These are phyloP conservation scores for Neodon shergylaensis DNA, from an alignment of 2,113 vertebrate species.

Conservation along the genomic window DNA sequence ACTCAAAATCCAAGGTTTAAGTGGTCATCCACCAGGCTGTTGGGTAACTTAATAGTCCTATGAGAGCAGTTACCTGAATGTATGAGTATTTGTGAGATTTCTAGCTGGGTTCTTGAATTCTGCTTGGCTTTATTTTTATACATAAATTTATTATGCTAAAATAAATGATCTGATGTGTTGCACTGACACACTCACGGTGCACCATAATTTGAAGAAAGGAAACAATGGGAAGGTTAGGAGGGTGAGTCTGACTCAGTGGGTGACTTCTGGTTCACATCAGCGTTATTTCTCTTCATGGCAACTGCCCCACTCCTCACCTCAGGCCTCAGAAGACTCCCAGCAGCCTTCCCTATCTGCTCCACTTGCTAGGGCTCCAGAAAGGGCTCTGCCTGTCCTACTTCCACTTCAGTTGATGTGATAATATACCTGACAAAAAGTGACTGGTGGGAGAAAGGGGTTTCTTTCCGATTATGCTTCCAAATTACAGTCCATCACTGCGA, in stretches of 20 bases:
- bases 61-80: constrained; percentile 49
- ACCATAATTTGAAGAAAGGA: neutral
- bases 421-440: neutral
- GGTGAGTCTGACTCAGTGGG: neutral
- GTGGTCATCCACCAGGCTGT: neutral
- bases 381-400: neutral
- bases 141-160: constrained; percentile 45
- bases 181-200: neutral
- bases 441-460: neutral
- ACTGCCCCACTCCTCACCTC: neutral
- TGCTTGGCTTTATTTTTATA: constrained; percentile 25
- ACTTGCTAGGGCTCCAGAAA: neutral
- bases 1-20: constrained; percentile 13
- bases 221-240: neutral
- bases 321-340: neutral
- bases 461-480: neutral
- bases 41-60: constrained; percentile 52
- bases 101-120: constrained; percentile 60
- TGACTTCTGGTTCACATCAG: constrained; percentile 12
- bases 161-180: neutral
- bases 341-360: neutral
- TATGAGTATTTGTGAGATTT: neutral
- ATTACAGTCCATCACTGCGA: neutral
- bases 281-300: neutral
- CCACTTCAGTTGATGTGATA: neutral